Evolutionary conservation across 2,888 invertebrate species (phyloP), one percentile per base, ranked within the genome.

Genomic region (Lingula anatina): DNA sequence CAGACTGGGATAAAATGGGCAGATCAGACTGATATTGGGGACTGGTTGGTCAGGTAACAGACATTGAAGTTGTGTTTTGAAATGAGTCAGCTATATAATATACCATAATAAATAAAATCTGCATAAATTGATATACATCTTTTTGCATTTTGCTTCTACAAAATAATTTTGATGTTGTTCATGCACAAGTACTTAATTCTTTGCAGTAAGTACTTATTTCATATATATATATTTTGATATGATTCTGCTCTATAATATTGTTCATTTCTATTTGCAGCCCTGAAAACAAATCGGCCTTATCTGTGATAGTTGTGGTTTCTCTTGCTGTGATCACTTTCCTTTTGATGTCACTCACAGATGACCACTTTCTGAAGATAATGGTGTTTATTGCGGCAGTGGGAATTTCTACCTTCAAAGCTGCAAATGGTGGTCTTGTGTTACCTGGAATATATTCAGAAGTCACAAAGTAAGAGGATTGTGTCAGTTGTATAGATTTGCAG

Each of bases 1-100:
- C 88, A 88, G 65, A 90, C 90, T 0, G 92, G 92, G 1, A 88
- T 91, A 72, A 86, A 91, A 65, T 92, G 89, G 86, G 80, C 86
- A 37, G 83, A 86, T 69, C 71, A 86, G 15, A 85, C 87, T 0
- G 90, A 91, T 71, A 80, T 90, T 24, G 74, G 71, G 37, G 78
- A 78, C 55, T 77, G 73, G 74, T 62, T 78, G 5, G 56, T 64
- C 21, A 56, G 57, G 70, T 72, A 47, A 51, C n/a, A n/a, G n/a
- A n/a, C n/a, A n/a, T n/a, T n/a, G n/a, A n/a, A n/a, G n/a, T n/a
- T n/a, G n/a, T n/a, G n/a, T n/a, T n/a, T n/a, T n/a, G n/a, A n/a
- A n/a, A n/a, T n/a, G n/a, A n/a, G n/a, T n/a, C n/a, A n/a, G n/a
- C n/a, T n/a, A n/a, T n/a, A n/a, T n/a, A n/a, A n/a, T n/a, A n/a